These are phyloP conservation scores for Orchestes rusci DNA, from an alignment of 2,888 invertebrate species.

Conservation along the genomic window DNA sequence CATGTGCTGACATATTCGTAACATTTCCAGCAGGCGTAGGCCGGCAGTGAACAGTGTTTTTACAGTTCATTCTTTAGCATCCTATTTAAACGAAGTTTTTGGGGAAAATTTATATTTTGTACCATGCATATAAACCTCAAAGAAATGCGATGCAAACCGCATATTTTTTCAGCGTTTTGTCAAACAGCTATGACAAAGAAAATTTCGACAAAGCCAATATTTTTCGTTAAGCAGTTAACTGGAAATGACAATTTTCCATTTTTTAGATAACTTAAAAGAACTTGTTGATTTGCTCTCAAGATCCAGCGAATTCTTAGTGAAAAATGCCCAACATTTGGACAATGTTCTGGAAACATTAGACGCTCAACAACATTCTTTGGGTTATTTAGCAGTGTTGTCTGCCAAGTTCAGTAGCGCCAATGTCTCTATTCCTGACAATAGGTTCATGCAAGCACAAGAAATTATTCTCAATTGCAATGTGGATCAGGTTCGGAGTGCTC, in stretches of 20 bases:
- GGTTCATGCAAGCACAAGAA: slow-evolving; percentile 71
- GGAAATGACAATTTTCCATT: background rate
- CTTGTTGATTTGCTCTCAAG: slow-evolving; percentile 67
- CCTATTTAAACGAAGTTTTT: no score
- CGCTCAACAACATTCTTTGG: slow-evolving; percentile 85
- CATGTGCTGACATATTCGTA: no score
- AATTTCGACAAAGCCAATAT: no score
- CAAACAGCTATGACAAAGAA: no score
- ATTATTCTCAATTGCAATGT: slow-evolving; percentile 83
- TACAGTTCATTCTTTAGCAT: no score
- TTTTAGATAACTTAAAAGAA: slow-evolving; percentile 67
- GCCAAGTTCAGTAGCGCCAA: slow-evolving; percentile 63
- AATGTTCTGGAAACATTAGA: slow-evolving; percentile 88
- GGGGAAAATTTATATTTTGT: no score
- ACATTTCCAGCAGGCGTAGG: no score
- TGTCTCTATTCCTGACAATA: slow-evolving; percentile 43
- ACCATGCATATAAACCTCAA: no score
- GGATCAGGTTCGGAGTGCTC: slow-evolving; percentile 81
- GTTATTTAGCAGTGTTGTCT: slow-evolving; percentile 77
- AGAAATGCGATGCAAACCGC: no score
- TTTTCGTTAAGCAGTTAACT: no score
- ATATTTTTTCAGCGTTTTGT: no score
- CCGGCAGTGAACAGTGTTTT: no score
- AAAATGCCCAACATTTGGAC: slow-evolving; percentile 78
- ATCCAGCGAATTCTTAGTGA: slow-evolving; percentile 71